A percentile compares a stretch with the other conserved stretches of the same genome.
Conservation (phyloP, 2,888 invertebrate species). For the Phyllotreta cruciferae region DNA sequence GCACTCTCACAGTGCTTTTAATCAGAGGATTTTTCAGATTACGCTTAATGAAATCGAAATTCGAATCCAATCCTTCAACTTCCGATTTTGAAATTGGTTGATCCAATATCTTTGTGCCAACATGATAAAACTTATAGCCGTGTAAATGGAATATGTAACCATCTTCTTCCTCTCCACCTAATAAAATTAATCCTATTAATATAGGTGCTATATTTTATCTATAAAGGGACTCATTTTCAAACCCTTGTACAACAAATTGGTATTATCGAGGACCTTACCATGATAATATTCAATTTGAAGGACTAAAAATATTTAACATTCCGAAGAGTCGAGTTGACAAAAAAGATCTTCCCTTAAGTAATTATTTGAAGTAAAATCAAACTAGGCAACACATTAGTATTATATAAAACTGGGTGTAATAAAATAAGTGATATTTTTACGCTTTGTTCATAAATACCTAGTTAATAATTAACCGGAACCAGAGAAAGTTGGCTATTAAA, state of each 20-base stretch:
- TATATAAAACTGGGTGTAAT: neutral
- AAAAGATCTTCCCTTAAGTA: too few species aligned
- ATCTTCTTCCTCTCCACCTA: constrained; percentile 56
- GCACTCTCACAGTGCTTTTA: constrained; percentile 79
- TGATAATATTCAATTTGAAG: too few species aligned
- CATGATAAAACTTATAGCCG: constrained; percentile 75
- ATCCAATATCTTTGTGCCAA: constrained; percentile 66
- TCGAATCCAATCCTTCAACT: constrained; percentile 65
- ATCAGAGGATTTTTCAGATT: constrained; percentile 68
- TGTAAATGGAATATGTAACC: constrained; percentile 78
- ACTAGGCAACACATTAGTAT: too few species aligned
- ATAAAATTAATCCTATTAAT: neutral
- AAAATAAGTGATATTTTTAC: neutral
- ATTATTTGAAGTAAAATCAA: too few species aligned
- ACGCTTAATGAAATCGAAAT: constrained; percentile 63
- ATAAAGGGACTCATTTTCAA: neutral
- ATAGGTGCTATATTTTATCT: neutral
- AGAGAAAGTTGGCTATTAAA: too few species aligned
- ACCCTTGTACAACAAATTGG: too few species aligned
- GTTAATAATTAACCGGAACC: neutral
- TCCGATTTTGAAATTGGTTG: constrained; percentile 62
- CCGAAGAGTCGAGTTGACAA: too few species aligned
- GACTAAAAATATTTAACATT: too few species aligned
- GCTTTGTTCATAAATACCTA: constrained; percentile 3
- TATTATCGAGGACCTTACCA: too few species aligned